Conservation (phyloP, 2,797 vertebrate genomes). For the Merluccius polli region DNA sequence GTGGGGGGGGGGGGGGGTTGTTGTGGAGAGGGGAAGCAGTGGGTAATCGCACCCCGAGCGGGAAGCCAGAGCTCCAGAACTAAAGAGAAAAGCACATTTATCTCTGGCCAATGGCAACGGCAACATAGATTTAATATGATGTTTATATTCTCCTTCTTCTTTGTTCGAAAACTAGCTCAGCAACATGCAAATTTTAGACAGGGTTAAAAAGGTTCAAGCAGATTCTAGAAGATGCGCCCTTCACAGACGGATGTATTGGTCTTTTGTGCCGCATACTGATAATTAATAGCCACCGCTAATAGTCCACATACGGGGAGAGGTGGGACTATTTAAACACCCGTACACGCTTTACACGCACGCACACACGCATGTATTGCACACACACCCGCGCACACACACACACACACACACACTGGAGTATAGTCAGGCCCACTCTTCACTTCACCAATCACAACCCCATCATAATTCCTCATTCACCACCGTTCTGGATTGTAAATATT, state of each 20-base stretch:
- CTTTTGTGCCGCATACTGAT: not conserved
- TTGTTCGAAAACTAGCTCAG: not conserved
- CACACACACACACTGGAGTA: not conserved
- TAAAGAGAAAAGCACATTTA: not conserved
- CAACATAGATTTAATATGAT: not conserved
- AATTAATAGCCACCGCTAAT: not conserved
- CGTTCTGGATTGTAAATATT: not conserved
- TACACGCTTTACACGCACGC: not conserved
- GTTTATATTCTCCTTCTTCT: not conserved
- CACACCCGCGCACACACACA: not conserved
- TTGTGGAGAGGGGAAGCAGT: conserved; percentile 15
- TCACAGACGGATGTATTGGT: not conserved
- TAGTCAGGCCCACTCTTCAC: not conserved
- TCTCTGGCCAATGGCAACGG: conserved; percentile 1
- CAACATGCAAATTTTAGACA: not conserved
- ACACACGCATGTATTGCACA: not conserved
- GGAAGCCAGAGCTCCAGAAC: conserved; percentile 12
- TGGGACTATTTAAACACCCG: not conserved
- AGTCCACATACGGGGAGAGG: not conserved
- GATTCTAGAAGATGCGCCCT: not conserved
- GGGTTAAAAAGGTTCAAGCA: not conserved
- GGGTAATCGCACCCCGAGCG: not conserved
- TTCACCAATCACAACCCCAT: not conserved
- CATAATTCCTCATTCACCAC: not conserved
- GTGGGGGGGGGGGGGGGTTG: not conserved